Evolutionary conservation across 2,113 vertebrate genomes (phyloP).

Genomic region (Caracal caracal): DNA sequence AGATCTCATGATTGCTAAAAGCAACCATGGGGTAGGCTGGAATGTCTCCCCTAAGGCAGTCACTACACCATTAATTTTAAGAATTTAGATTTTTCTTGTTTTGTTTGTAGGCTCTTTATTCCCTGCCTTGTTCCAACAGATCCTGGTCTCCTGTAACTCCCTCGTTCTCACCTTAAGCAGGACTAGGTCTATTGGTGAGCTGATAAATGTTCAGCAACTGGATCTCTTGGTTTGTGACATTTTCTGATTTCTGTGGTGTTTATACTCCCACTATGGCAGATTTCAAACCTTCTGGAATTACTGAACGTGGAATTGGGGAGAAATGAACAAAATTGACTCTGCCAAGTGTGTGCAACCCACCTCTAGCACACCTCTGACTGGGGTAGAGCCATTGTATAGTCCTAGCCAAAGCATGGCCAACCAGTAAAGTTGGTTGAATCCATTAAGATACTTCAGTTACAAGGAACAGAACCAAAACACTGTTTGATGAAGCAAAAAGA

Average conservation of each 20-base stretch:
- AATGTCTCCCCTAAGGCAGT: not conserved
- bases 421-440: not conserved
- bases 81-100: not conserved
- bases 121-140: not conserved
- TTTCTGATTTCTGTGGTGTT: not conserved
- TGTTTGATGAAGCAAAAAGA: not conserved
- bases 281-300: not conserved
- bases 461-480: not conserved
- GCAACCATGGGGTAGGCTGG: not conserved
- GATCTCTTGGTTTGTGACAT: not conserved
- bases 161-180: not conserved
- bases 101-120: not conserved
- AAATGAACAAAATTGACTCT: not conserved
- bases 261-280: not conserved
- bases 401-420: not conserved
- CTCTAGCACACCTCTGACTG: too few relatives aligned
- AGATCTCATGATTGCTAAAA: not conserved
- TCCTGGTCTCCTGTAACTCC: not conserved
- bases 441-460: not conserved
- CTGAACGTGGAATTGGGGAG: not conserved
- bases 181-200: not conserved
- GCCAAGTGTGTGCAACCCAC: not conserved
- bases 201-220: not conserved
- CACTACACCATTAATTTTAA: not conserved
- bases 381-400: not conserved